Conservation (phyloP, 2,113 vertebrate genomes). For the Meles meles region DNA sequence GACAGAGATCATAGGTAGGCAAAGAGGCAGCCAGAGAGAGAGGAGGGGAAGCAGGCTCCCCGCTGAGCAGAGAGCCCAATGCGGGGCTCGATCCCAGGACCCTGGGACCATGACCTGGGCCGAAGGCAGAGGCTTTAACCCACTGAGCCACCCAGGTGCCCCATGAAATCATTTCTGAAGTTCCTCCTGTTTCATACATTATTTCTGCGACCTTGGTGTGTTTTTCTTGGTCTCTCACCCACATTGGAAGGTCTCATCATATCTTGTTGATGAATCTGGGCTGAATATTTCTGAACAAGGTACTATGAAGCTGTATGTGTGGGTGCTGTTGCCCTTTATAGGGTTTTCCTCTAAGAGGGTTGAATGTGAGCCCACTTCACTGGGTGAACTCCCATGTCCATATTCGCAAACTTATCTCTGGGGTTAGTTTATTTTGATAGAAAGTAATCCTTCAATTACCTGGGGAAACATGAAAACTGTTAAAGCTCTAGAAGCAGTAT, state of each 20-base stretch:
- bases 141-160: too few species aligned
- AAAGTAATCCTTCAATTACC: background rate
- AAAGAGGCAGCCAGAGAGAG: too few species aligned
- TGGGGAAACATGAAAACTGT: background rate
- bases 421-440: background rate
- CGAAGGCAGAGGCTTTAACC: too few species aligned
- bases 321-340: background rate
- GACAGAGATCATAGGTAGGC: too few species aligned
- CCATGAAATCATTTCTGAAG: background rate
- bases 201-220: background rate
- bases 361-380: background rate
- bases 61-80: too few species aligned
- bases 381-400: background rate
- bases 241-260: background rate
- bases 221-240: background rate
- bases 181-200: background rate
- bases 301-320: rapidly evolving
- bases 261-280: background rate
- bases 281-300: background rate
- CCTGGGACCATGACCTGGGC: too few species aligned
- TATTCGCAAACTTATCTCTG: background rate
- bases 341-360: background rate
- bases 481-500: background rate
- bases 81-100: too few species aligned
- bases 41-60: too few species aligned